Conservation (phyloP, 2,888 invertebrate genomes). For the Xylocampa areola region DNA sequence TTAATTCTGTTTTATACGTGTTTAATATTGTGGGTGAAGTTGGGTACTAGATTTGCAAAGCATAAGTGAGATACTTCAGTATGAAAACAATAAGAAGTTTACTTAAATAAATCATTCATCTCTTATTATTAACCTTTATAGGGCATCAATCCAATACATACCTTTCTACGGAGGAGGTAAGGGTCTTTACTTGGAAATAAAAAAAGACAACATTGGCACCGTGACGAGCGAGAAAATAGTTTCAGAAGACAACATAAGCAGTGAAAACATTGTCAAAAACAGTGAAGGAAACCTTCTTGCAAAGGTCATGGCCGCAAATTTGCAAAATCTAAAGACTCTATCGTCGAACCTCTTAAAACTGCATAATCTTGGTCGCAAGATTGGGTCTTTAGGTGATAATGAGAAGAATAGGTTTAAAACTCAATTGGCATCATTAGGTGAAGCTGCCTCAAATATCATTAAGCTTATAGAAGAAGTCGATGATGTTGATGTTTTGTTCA, state of each 20-base stretch:
- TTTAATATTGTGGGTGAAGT: no score
- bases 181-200: constrained; percentile 92
- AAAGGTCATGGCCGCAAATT: constrained; percentile 86
- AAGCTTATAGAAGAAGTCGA: constrained; percentile 88
- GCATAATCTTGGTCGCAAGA: constrained; percentile 90
- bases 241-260: constrained; percentile 82
- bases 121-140: constrained; percentile 53
- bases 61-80: no score
- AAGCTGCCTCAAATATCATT: constrained; percentile 89
- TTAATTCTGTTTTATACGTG: no score
- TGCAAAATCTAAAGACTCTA: constrained; percentile 89
- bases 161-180: constrained; percentile 93
- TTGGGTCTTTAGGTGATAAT: constrained; percentile 86
- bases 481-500: constrained; percentile 84
- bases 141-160: constrained; percentile 80
- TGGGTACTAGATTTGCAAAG: no score
- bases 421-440: constrained; percentile 88
- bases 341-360: constrained; percentile 90
- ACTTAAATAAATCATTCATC: no score
- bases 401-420: constrained; percentile 90
- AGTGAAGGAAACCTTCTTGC: constrained; percentile 80
- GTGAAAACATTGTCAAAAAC: constrained; percentile 79
- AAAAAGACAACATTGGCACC: constrained; percentile 86
- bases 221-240: constrained; percentile 85
- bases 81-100: no score